Evolutionary conservation across 2,888 invertebrate species (phyloP).

Genomic region (Mythimna lalbum): DNA sequence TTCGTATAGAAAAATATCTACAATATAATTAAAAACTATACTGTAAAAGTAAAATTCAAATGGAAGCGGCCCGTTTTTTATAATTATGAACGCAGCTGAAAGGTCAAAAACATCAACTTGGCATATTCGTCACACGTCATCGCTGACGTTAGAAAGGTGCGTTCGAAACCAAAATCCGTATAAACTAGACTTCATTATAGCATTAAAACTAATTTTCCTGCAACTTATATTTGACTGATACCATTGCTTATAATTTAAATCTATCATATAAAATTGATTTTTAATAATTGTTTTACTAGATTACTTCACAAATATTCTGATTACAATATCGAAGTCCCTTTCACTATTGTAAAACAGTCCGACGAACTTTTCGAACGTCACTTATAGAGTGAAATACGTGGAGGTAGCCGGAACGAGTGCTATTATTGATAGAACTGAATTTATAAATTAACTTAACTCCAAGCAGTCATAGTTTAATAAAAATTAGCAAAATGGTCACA

Average conservation of each 20-base stretch:
- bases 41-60: too few relatives aligned
- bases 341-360: neutral
- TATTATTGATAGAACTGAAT: constrained; percentile 28
- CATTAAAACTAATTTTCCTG: neutral
- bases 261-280: fast-evolving
- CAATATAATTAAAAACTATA: too few relatives aligned
- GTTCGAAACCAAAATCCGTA: constrained; percentile 66
- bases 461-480: constrained; percentile 68
- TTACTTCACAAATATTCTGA: too few relatives aligned
- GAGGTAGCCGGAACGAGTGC: constrained; percentile 33
- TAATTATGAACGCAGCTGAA: constrained; percentile 71
- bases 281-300: fast-evolving
- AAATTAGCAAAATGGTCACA: constrained; percentile 85
- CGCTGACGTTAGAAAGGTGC: constrained; percentile 77
- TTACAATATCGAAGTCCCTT: neutral
- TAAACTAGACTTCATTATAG: fast-evolving
- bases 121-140: constrained; percentile 78
- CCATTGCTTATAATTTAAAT: too few relatives aligned
- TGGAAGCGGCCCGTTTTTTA: constrained; percentile 62
- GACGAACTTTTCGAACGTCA: constrained; percentile 48
- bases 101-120: constrained; percentile 60
- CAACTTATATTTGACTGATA: neutral
- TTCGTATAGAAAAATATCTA: too few relatives aligned
- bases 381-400: constrained; percentile 59
- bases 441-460: constrained; percentile 66